Base-by-base conservation (phyloP, 30 jellyfish, hydroid and myxozoan genomes). In the Aurelia aurita region DNA sequence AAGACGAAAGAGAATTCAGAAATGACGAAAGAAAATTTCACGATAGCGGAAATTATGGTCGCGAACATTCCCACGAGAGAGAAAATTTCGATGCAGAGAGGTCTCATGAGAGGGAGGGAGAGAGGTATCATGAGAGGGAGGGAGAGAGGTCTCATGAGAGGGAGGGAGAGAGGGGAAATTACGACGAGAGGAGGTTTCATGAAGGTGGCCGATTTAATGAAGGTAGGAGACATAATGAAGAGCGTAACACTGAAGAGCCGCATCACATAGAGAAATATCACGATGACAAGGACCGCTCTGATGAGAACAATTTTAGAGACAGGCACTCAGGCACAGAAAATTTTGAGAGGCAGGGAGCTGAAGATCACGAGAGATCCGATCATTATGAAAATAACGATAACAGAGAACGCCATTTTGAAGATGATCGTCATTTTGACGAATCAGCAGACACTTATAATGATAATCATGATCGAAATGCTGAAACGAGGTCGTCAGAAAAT, bases 401-500 rank as follows among this genome's bases (percentile, higher is more conserved):
- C 16, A 34, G 43, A 45, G 73, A 72, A 16, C 29, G 29, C 77
- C 43, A 72, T 58, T 44, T 49, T 43, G 71, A 72, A n/a, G 27
- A 72, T 3, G 49, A 34, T 7, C 45, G 58, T 35, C 80, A 35
- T 8, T 20, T 22, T 6, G 65, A 84, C n/a, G 66, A 44, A 3
- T n/a, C 53, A 27, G 61, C 78, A n/a, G 34, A 54, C 20, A 79
- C 34, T 47, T 44, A 82, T 29, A 80, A 70, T 7, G 49, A 45
- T 28, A 45, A 26, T 18, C 54, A 57, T 51, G 46, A 63, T 46
- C 18, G 55, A 13, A 59, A 46, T 43, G 86, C 72, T 7, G 86
- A 82, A 3, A 31, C 86, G 31, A 49, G 84, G n/a, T 67, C 77
- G n/a, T 73, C 69, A 44, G 82, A 66, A 31, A 68, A 81, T 66